These are phyloP conservation scores for Chlorospingus semifuscus DNA, from an alignment of 2,797 vertebrate species.

Conservation along the genomic window DNA sequence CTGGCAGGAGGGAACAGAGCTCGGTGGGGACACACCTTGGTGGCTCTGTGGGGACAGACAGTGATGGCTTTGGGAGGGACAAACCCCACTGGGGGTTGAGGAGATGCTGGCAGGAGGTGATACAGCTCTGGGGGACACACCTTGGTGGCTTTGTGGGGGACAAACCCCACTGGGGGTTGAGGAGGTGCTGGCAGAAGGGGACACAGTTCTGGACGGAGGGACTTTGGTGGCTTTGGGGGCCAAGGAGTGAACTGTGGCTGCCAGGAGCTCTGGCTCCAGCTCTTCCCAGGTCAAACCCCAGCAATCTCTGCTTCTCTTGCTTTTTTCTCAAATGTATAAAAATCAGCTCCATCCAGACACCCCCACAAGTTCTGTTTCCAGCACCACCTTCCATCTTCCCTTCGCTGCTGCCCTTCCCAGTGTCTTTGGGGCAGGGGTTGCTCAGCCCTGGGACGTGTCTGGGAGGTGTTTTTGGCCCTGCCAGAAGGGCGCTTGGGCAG, in stretches of 20 bases:
- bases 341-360: background rate
- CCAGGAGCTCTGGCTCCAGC: background rate
- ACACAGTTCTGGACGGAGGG: too few relatives aligned
- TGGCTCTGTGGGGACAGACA: too few relatives aligned
- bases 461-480: background rate
- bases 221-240: background rate
- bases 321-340: background rate
- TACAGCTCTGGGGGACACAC: background rate
- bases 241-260: background rate
- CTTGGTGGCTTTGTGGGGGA: background rate
- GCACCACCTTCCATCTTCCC: background rate
- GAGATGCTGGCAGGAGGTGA: background rate
- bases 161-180: accelerated
- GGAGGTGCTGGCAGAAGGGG: background rate
- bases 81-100: accelerated
- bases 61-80: background rate
- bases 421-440: background rate
- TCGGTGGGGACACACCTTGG: too few relatives aligned
- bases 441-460: background rate
- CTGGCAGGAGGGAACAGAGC: background rate
- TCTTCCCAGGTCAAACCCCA: background rate
- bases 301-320: background rate
- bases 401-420: accelerated
- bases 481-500: background rate
- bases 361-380: background rate